Evolutionary conservation across 2,113 vertebrate species (phyloP).

Genomic region (Phrynocephalus versicolor): DNA sequence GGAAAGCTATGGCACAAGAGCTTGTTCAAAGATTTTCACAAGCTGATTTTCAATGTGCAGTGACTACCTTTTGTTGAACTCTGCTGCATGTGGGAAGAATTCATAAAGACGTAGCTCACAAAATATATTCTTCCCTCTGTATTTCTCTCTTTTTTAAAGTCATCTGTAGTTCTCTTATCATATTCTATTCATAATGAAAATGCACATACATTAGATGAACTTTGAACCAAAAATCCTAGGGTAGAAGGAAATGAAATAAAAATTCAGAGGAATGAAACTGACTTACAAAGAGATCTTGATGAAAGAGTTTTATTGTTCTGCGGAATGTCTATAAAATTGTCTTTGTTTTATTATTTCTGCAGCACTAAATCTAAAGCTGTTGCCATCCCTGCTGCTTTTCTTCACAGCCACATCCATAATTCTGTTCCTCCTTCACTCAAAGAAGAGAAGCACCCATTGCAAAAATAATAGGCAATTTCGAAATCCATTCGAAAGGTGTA

Average conservation of each 20-base stretch:
- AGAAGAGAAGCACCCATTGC: slow-evolving; percentile 5
- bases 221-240: not conserved
- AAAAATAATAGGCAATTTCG: slow-evolving; percentile 27
- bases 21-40: not conserved
- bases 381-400: slow-evolving; percentile 20
- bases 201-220: not conserved
- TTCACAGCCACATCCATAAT: slow-evolving; percentile 22
- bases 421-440: slow-evolving; percentile 8
- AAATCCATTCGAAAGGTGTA: slow-evolving; percentile 22
- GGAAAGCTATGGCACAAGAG: not conserved
- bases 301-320: slow-evolving; percentile 25
- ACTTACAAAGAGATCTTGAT: slow-evolving; percentile 12
- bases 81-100: not conserved
- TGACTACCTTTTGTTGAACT: slow-evolving; percentile 22
- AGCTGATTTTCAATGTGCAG: not conserved
- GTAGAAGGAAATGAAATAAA: slow-evolving; percentile 9
- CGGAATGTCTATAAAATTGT: slow-evolving; percentile 14
- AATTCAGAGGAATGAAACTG: not conserved
- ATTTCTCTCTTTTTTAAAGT: not conserved
- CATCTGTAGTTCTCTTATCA: not conserved
- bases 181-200: not conserved
- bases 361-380: slow-evolving; percentile 10
- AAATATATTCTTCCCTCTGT: not conserved
- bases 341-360: slow-evolving; percentile 17
- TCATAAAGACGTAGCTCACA: not conserved